Evolutionary conservation across 2,888 invertebrate genomes (phyloP).

Genomic region (Nomada flava): DNA sequence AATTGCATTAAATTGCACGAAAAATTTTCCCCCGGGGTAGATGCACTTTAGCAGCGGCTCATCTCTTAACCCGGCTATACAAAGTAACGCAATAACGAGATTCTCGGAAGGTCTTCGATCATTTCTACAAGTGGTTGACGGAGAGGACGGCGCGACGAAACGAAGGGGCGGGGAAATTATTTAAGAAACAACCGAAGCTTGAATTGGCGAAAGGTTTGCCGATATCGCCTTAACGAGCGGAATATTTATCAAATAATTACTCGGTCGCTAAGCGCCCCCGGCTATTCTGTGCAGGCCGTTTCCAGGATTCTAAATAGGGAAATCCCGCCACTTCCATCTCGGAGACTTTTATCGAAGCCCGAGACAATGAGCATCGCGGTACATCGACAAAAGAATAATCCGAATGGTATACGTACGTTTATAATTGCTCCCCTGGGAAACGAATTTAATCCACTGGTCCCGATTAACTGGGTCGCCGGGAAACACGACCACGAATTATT

Average conservation of each 20-base stretch:
- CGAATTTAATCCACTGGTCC: constrained; percentile 34
- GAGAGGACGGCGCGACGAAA: not conserved
- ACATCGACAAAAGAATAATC: constrained; percentile 38
- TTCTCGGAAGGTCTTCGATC: constrained; percentile 9
- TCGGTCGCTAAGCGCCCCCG: constrained; percentile 39
- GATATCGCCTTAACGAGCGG: constrained; percentile 59
- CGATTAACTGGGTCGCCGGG: constrained; percentile 26
- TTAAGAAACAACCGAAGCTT: constrained; percentile 20
- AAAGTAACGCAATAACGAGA: constrained; percentile 20
- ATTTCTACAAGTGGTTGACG: not conserved
- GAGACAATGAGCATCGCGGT: constrained; percentile 53
- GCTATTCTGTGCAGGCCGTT: constrained; percentile 10
- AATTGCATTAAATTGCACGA: not conserved
- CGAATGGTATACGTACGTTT: constrained; percentile 24
- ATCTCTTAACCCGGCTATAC: too few species aligned
- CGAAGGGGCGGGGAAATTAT: not conserved
- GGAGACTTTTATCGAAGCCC: constrained; percentile 17
- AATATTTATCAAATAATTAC: constrained; percentile 69
- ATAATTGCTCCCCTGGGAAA: constrained; percentile 42
- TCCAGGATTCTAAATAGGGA: constrained; percentile 3
- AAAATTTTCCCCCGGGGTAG: not conserved
- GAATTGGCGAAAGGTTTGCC: constrained; percentile 45
- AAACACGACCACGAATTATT: constrained; percentile 16
- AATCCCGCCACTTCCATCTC: constrained; percentile 35
- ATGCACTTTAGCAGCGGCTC: too few species aligned